These are phyloP conservation scores for Australoheros facetus DNA, from an alignment of 2,797 vertebrate genomes.

Conservation along the genomic window DNA sequence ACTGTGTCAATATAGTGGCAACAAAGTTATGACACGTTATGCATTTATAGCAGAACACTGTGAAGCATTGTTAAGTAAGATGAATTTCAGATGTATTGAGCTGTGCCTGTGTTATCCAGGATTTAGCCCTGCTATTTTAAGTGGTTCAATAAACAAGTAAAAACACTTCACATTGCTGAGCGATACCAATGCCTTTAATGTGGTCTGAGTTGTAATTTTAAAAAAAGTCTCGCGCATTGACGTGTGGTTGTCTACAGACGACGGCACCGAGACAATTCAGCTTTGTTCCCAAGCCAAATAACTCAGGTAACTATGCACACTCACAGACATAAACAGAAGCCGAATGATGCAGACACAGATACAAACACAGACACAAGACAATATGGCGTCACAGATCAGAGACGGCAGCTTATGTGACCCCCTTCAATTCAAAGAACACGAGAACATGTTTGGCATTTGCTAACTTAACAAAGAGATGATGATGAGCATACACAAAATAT, in stretches of 20 bases:
- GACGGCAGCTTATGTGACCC: background rate
- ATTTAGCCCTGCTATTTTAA: slow-evolving; percentile 25
- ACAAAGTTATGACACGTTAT: background rate
- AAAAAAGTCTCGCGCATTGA: slow-evolving; percentile 36
- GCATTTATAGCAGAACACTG: background rate
- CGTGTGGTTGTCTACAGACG: slow-evolving; percentile 47
- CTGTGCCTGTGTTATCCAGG: background rate
- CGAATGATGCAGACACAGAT: slow-evolving; percentile 15
- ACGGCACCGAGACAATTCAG: slow-evolving; percentile 1
- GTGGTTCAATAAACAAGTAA: slow-evolving; percentile 15
- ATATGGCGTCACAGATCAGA: slow-evolving; percentile 16
- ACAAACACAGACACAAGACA: slow-evolving; percentile 41
- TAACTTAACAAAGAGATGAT: background rate
- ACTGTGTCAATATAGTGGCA: background rate
- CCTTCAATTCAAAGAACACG: slow-evolving; percentile 23
- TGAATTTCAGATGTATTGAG: background rate
- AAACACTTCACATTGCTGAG: slow-evolving; percentile 24
- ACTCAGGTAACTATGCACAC: slow-evolving; percentile 46
- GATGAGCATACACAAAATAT: background rate
- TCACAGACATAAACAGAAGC: slow-evolving; percentile 48
- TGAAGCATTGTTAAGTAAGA: background rate
- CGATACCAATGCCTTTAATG: slow-evolving; percentile 32
- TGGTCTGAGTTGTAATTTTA: slow-evolving; percentile 38
- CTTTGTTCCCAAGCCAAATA: slow-evolving; percentile 63
- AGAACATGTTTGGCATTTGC: slow-evolving; percentile 1